Conservation (phyloP, 2,113 vertebrate species). For the Diphyllodes magnificus region DNA sequence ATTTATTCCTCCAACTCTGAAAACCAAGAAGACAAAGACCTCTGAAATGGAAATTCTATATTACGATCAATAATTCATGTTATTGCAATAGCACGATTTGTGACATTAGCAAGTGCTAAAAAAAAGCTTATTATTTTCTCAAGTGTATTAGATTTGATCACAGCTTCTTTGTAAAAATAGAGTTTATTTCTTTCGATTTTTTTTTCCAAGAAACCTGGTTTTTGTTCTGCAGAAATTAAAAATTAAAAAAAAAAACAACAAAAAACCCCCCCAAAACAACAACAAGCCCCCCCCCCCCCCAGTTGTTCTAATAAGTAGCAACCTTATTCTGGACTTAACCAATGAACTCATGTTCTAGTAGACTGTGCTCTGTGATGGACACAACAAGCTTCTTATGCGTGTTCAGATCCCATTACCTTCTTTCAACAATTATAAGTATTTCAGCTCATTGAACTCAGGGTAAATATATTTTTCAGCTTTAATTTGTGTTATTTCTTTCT, state of each 20-base stretch:
- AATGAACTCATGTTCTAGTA: neutral
- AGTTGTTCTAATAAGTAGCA: neutral
- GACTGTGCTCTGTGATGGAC: neutral
- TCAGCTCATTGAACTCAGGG: neutral
- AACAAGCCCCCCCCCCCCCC: no score
- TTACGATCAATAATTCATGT: neutral
- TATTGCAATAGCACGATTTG: neutral
- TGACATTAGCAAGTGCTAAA: neutral
- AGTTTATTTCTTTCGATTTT: neutral
- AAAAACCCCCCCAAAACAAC: neutral
- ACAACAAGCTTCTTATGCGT: neutral
- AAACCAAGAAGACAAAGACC: neutral
- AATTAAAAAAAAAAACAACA: neutral
- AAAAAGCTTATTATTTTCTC: neutral
- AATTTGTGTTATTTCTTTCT: accelerated
- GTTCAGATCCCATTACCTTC: neutral
- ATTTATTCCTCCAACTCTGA: neutral
- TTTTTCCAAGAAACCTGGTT: neutral
- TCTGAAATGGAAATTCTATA: neutral
- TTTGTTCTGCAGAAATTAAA: neutral
- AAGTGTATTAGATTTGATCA: neutral
- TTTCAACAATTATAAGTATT: neutral
- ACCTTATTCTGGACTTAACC: neutral
- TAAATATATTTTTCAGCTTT: neutral
- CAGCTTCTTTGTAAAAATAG: neutral